Conservation (phyloP, 2,888 invertebrate genomes). For the Gastrophysa polygoni region DNA sequence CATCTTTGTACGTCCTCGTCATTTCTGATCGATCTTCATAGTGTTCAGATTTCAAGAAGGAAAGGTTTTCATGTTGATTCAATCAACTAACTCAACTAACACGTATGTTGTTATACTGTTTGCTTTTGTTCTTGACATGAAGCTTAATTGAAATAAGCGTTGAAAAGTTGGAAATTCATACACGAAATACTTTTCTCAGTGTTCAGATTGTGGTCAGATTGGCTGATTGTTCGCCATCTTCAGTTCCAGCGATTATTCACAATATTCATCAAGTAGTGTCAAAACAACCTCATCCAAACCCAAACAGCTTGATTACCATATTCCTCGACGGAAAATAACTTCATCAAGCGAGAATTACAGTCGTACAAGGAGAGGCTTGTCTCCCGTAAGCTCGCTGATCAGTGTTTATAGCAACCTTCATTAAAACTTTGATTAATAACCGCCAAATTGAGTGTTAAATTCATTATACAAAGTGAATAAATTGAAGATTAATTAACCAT, state of each 20-base stretch:
- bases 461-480: conserved; percentile 61
- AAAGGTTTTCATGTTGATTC: too few relatives aligned
- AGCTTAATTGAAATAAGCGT: too few relatives aligned
- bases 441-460: conserved; percentile 62
- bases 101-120: too few relatives aligned
- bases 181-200: too few relatives aligned
- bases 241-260: not conserved
- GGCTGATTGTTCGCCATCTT: too few relatives aligned
- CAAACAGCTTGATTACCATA: conserved; percentile 16
- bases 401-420: conserved; percentile 58
- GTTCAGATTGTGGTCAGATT: too few relatives aligned
- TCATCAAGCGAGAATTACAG: conserved; percentile 31
- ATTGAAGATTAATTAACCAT: conserved; percentile 64
- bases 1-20: too few relatives aligned
- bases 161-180: too few relatives aligned
- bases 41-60: too few relatives aligned
- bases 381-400: conserved; percentile 44
- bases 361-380: conserved; percentile 34
- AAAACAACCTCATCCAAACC: not conserved
- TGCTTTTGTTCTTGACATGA: too few relatives aligned
- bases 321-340: not conserved
- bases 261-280: not conserved
- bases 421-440: conserved; percentile 66
- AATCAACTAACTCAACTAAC: too few relatives aligned
- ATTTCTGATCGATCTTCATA: too few relatives aligned